These are phyloP conservation scores for Trogon surrucura DNA, from an alignment of 2,113 vertebrate genomes.

Conservation along the genomic window DNA sequence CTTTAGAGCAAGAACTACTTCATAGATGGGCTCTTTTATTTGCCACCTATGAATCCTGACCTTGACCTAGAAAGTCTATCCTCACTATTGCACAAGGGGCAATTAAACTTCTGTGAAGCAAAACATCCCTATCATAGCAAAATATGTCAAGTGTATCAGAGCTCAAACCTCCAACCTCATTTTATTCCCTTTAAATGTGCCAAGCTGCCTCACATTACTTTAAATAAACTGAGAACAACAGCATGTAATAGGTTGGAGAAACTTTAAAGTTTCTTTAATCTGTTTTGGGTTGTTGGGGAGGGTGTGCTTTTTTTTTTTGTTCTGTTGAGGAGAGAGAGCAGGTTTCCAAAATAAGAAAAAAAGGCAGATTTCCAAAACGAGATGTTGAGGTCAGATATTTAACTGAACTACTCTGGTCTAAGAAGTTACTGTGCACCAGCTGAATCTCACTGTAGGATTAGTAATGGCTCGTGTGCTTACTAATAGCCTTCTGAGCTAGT, in stretches of 20 bases:
- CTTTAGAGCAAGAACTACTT: conserved; percentile 27
- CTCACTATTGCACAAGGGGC: not conserved
- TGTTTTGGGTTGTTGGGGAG: not conserved
- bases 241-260: not conserved
- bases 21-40: conserved; percentile 3
- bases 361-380: not conserved
- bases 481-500: not conserved
- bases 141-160: conserved; percentile 12
- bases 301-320: too few species aligned
- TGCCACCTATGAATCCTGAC: not conserved
- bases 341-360: not conserved
- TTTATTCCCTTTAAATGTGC: conserved; percentile 3
- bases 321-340: not conserved
- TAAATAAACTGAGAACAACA: conserved; percentile 2
- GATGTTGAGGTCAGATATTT: not conserved
- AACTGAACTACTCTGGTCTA: not conserved
- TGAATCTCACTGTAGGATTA: not conserved
- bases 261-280: not conserved
- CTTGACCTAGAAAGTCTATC: conserved; percentile 8
- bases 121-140: conserved; percentile 12
- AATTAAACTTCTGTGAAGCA: conserved; percentile 40
- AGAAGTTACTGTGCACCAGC: not conserved
- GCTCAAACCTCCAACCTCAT: not conserved
- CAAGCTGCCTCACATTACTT: not conserved
- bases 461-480: not conserved